Percentiles rank a stretch among this genome's conserved stretches.
Evolutionary conservation across 2,888 invertebrate genomes (phyloP).

Genomic region (Drosophila mayaguana): DNA sequence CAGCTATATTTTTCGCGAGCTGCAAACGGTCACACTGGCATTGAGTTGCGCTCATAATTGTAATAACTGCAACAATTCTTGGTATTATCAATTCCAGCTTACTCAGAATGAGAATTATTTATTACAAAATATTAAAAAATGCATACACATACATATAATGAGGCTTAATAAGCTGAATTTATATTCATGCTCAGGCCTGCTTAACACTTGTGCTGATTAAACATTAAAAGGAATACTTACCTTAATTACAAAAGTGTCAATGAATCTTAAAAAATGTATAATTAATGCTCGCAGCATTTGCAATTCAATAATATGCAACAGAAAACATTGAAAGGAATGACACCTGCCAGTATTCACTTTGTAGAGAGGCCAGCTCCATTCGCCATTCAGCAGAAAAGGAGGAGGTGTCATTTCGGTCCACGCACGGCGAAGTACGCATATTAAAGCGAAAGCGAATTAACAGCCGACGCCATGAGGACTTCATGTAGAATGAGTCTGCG

Average conservation of each 20-base stretch:
- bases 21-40: conserved; percentile 2
- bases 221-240: background rate
- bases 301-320: background rate
- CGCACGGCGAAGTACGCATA: conserved; percentile 1
- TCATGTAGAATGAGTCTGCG: background rate
- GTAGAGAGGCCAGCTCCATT: background rate
- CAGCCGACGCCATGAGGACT: background rate
- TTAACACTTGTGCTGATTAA: conserved; percentile 6
- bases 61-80: no score
- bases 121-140: background rate
- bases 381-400: background rate
- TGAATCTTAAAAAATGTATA: background rate
- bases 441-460: background rate
- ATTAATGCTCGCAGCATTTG: background rate
- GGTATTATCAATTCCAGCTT: background rate
- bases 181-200: background rate
- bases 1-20: background rate
- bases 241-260: conserved; percentile 7
- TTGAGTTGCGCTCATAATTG: background rate
- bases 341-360: background rate
- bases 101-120: background rate
- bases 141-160: background rate
- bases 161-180: conserved; percentile 1
- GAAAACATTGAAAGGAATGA: background rate
- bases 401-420: background rate